Evolutionary conservation across 1,140 invertebrate species (phyloP).

Genomic region (Leptinotarsa undecemlineata): DNA sequence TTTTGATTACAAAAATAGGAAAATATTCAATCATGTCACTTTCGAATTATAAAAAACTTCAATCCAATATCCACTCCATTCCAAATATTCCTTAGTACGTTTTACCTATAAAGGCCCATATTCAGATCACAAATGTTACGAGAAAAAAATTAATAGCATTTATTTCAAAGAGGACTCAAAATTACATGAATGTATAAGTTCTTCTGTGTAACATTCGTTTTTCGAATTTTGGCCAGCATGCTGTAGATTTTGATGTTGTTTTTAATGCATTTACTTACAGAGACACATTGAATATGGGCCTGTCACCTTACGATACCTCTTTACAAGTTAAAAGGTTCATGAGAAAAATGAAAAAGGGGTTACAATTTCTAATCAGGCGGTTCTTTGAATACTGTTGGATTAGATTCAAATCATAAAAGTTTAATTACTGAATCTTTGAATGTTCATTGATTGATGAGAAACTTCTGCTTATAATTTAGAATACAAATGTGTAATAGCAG

Average conservation of each 20-base stretch:
- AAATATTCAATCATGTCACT: too few species aligned
- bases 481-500: too few species aligned
- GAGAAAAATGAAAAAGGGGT: slow-evolving; percentile 7
- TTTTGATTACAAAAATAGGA: too few species aligned
- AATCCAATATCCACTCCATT: too few species aligned
- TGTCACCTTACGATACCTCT: slow-evolving; percentile 27
- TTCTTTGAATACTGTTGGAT: background rate
- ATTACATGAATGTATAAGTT: background rate
- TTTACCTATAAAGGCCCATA: slow-evolving; percentile 48
- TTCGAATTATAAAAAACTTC: too few species aligned
- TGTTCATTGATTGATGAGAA: too few species aligned
- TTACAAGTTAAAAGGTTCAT: background rate
- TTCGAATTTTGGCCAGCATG: slow-evolving; percentile 49
- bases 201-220: slow-evolving; percentile 44
- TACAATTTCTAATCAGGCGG: slow-evolving; percentile 15
- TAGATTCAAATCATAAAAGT: too few species aligned
- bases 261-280: slow-evolving; percentile 24
- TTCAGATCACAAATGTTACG: slow-evolving; percentile 54
- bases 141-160: background rate
- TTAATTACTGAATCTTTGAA: too few species aligned
- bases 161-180: background rate
- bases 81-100: background rate
- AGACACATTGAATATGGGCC: slow-evolving; percentile 55
- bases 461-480: too few species aligned
- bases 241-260: slow-evolving; percentile 36